Evolutionary conservation across 1,140 invertebrate genomes (phyloP), one percentile per base, ranked within the genome.

Genomic region (Drosophila tsacasi): DNA sequence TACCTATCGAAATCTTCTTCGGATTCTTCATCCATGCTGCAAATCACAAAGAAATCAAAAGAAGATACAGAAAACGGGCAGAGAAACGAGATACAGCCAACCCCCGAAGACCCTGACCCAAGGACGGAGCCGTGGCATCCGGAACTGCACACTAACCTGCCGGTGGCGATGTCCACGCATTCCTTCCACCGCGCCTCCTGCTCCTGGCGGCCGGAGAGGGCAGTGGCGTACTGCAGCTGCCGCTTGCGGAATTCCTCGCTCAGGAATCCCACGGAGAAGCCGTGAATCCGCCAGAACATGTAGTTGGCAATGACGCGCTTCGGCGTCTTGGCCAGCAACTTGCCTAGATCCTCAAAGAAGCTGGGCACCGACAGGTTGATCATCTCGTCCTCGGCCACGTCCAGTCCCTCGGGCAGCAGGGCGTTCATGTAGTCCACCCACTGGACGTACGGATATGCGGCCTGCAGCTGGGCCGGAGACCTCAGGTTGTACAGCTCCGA

Each of bases 401-500:
- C 81, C 0, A 95, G 92, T 5, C 94, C 94, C 0, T 94, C 93
- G 0, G 95, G 94, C 10, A 99, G 93, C 10, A 98, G 91, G 0
- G 93, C 95, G 91, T 97, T 97, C 80, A 98, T 95, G 87, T 98
- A 98, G 49, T 96, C 94, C 64, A 95, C 89, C 92, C 92, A 93
- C 21, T 91, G 64, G 2, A 93, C 84, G 47, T 93, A 93, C 2
- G 96, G 96, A 86, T 96, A 97, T 55, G 95, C 95, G 25, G 94
- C 81, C 77, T 97, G 95, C 10, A 99, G 91, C 65, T 98, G 95
- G 6, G 92, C 92, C 5, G 99, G 94, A 0, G 96, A 97, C 95
- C 98, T 98, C 15, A 97, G 97, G 90, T 99, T 98, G 93, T 99
- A 99, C 5, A 98, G 94, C 67, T 97, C 96, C 5, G 97, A 97